Percentiles rank a stretch among this genome's conserved stretches.
Evolutionary conservation across 2,113 vertebrate species (phyloP).

Genomic region (Xenopus tropicalis): DNA sequence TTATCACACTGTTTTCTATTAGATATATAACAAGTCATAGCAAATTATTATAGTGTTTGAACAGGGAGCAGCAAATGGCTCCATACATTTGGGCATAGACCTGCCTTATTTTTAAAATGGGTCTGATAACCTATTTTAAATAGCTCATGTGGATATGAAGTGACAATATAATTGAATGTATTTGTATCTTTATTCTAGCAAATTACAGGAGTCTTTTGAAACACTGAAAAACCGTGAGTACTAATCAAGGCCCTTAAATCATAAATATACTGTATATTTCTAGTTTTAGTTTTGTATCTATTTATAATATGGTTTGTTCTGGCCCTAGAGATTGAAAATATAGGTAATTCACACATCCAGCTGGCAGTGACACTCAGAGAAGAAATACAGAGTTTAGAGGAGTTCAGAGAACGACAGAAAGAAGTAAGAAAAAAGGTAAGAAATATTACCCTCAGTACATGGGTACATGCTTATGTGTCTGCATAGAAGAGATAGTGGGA

Average conservation of each 20-base stretch:
- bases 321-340: conserved; percentile 79
- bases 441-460: too few relatives aligned
- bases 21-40: too few relatives aligned
- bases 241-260: background rate
- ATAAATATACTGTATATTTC: background rate
- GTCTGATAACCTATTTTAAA: too few relatives aligned
- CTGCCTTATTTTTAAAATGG: too few relatives aligned
- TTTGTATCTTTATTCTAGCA: conserved; percentile 62
- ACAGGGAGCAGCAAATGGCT: too few relatives aligned
- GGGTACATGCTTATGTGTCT: too few relatives aligned
- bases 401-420: conserved; percentile 90
- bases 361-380: conserved; percentile 78
- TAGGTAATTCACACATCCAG: conserved; percentile 87
- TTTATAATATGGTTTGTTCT: conserved; percentile 3
- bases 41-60: too few relatives aligned
- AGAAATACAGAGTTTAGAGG: conserved; percentile 84
- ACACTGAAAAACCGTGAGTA: conserved; percentile 88
- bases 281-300: background rate
- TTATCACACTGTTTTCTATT: too few relatives aligned
- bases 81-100: too few relatives aligned
- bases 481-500: background rate
- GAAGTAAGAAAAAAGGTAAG: conserved; percentile 90
- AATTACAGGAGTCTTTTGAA: conserved; percentile 82
- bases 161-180: background rate
- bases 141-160: too few relatives aligned